A percentile compares a stretch with the other conserved stretches of the same genome.
Evolutionary conservation across 2,888 invertebrate genomes (phyloP).

Genomic region (Neoaliturus tenellus): DNA sequence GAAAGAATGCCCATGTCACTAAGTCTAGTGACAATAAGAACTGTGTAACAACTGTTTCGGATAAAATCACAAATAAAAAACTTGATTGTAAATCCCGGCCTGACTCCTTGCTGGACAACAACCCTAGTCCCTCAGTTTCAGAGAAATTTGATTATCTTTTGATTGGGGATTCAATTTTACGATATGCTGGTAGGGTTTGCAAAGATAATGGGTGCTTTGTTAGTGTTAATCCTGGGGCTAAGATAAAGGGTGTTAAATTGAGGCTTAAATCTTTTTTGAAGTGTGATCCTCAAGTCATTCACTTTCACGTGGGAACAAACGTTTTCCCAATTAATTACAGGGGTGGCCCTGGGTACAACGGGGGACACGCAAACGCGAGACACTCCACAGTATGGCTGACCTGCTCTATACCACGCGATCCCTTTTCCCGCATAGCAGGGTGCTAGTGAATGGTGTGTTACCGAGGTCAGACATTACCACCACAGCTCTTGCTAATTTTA

Average conservation of each 20-base stretch:
- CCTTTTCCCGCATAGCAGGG: background rate
- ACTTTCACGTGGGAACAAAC: background rate
- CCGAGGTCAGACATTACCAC: background rate
- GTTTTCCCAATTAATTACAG: background rate
- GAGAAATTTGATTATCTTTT: too few relatives aligned
- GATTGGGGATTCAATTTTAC: too few relatives aligned
- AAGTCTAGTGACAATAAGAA: too few relatives aligned
- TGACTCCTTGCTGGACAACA: too few relatives aligned
- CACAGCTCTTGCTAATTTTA: background rate
- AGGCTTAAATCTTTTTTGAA: background rate
- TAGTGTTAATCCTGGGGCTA: background rate
- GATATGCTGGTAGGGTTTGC: too few relatives aligned
- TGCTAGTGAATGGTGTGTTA: background rate
- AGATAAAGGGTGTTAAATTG: background rate
- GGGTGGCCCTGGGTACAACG: conserved; percentile 10
- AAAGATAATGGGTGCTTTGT: too few relatives aligned
- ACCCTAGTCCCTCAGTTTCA: too few relatives aligned
- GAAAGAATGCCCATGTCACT: too few relatives aligned
- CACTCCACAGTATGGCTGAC: conserved; percentile 12
- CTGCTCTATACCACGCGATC: conserved; percentile 1
- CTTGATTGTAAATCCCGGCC: too few relatives aligned
- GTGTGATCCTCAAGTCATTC: background rate
- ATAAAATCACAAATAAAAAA: too few relatives aligned
- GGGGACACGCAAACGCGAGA: background rate
- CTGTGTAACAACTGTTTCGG: too few relatives aligned